Evolutionary conservation across 2,113 vertebrate species (phyloP), one percentile per base, ranked within the genome.

Genomic region (Cathartes aura): DNA sequence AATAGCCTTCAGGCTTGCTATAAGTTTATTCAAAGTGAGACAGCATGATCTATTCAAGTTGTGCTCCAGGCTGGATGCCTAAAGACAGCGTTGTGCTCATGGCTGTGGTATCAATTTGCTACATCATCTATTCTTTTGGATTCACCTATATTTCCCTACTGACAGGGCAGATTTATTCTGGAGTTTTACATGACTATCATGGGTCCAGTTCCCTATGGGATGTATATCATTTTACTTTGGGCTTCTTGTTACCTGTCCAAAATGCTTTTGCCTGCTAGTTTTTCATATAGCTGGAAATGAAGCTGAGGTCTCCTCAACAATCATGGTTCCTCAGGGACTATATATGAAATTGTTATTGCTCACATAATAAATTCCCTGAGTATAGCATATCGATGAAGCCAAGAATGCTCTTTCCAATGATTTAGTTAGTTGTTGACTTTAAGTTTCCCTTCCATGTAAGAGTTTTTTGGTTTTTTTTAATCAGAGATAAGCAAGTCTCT

Each of bases 131-230:
- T 72, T 89, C 26, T 60, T 94, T 63, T 55, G 34, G n/a, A 83
- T 80, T 80, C 63, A 66, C 29, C 73, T 87, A 4, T 47, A 85
- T 87, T 86, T 90, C 88, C 43, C 42, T 38, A 58, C 34, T 81
- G 68, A 67, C 55, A 82, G 18, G 40, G 38, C 4, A 79, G 26
- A 96, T 62, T 62, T 87, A 82, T 92, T 85, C 80, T 95, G 79
- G 76, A 97, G 47, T 94, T 98, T 97, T 92, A 76, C 55, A 73
- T 82, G 29, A 72, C 34, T 91, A 93, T 87, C 94, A 72, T 9
- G 6, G 63, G 75, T 93, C 72, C 71, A 82, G 55, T 82, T 96
- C 81, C 67, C 62, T 80, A 6, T n/a, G 19, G 30, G 12, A 84
- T 56, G 32, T 47, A 6, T 12, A 91, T 63, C 3, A 85, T 97